Percentiles rank a stretch among this genome's conserved stretches.
phyloP scores from a whole-genome alignment of 1,140 invertebrate species.

The Eurosta solidaginis region DNA sequence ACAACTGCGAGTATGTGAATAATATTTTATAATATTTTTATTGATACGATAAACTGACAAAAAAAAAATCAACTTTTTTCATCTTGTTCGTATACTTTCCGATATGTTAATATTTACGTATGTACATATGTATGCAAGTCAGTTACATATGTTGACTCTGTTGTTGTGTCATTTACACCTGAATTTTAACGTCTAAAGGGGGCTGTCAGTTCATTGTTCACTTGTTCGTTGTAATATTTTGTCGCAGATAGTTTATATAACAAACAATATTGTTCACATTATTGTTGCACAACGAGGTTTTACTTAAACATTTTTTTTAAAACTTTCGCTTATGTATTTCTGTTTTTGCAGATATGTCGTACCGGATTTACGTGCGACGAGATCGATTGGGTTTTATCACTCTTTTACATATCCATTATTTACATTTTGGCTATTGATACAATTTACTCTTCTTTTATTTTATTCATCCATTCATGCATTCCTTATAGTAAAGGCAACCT shows the following conservation, averaged over 20 bases:
- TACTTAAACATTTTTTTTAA: not conserved
- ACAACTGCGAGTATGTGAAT: no score
- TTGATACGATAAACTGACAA: no score
- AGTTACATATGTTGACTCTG: no score
- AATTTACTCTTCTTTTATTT: not conserved
- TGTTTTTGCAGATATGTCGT: not conserved
- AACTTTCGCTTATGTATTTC: not conserved
- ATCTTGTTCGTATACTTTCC: no score
- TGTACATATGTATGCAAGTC: no score
- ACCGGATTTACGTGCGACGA: not conserved
- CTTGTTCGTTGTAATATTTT: slow-evolving; percentile 9
- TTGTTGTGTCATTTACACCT: no score
- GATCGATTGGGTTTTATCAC: not conserved
- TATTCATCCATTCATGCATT: no score
- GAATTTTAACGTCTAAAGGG: no score
- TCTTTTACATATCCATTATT: not conserved
- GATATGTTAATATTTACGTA: no score
- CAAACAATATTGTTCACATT: not conserved
- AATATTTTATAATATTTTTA: no score
- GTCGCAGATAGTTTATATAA: not conserved
- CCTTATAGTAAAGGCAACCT: no score
- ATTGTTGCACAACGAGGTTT: not conserved
- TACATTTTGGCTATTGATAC: not conserved
- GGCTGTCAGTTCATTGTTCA: slow-evolving; percentile 18
- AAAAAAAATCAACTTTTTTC: no score